Evolutionary conservation across 1,140 invertebrate species (phyloP), one percentile per base, ranked within the genome.

Genomic region (Sitobion miscanthi): DNA sequence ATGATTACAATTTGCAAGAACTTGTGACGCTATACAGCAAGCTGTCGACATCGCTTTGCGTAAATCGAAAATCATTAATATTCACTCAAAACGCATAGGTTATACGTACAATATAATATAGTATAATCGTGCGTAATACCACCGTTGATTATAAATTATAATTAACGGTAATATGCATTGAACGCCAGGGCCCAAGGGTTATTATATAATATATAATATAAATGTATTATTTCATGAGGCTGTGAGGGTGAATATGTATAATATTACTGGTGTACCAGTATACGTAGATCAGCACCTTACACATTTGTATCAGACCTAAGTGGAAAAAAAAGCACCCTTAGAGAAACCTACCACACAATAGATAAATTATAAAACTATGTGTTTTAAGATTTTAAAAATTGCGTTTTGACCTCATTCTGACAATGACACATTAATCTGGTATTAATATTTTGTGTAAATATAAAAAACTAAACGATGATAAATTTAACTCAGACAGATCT

Each of bases 11-110:
- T 77, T 77, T 35, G 14, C n/a, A n/a, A 77, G n/a, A 77, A 77
- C 62, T n/a, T 69, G 11, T 4, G 2, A 30, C 30, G 14, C 30
- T 17, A 4, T 30, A 17, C 14, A 17, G 14, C 62, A 17, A 77
- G 14, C 62, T 77, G n/a, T 77, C 62, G 62, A 14, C n/a, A 77
- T 77, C 62, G 62, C 7, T 77, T 77, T 6, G 62, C 62, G 7
- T 77, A 77, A 77, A 77, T n/a, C n/a, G n/a, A 77, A 77, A 77
- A 77, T 35, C 62, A 77, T 77, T n/a, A n/a, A 77, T 77, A 77
- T 77, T n/a, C 14, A 77, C 62, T n/a, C 14, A 17, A 77, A 77
- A 77, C 4, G 62, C 62, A 77, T 77, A n/a, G 4, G 14, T 35
- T 77, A 17, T 35, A n/a, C 30, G 5, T 35, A n/a, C 30, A 77